phyloP scores from a whole-genome alignment of 2,888 invertebrate species.

The Lasioglossum figueresi region DNA sequence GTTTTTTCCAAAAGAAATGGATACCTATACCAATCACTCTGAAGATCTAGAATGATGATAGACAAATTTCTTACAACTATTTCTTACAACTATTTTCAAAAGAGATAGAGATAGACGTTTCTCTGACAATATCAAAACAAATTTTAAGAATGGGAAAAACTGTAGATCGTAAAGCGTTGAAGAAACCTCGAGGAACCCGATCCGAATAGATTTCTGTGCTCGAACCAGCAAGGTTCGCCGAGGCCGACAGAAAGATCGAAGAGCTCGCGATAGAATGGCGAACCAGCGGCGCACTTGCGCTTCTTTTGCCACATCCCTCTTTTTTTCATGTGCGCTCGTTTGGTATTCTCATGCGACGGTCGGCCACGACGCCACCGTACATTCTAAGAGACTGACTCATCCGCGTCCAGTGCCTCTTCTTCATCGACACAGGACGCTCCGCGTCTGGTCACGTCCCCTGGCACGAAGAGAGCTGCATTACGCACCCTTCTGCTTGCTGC shows the following conservation, averaged over 20 bases:
- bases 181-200: neutral
- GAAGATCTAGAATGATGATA: neutral
- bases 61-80: too few species aligned
- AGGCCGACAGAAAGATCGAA: slow-evolving; percentile 11
- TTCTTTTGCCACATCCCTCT: slow-evolving; percentile 65
- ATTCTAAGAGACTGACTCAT: slow-evolving; percentile 78
- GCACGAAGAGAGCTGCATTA: slow-evolving; percentile 74
- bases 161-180: neutral
- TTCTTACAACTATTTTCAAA: too few species aligned
- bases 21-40: neutral
- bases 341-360: slow-evolving; percentile 72
- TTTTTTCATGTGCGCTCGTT: slow-evolving; percentile 69
- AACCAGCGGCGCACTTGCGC: slow-evolving; percentile 42
- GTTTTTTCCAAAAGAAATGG: neutral
- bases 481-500: slow-evolving; percentile 75
- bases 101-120: too few species aligned
- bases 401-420: slow-evolving; percentile 72
- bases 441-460: slow-evolving; percentile 79
- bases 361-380: slow-evolving; percentile 73
- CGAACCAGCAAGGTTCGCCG: neutral
- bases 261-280: slow-evolving; percentile 37
- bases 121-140: neutral
- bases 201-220: neutral
- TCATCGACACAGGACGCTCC: slow-evolving; percentile 75
- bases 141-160: neutral